A percentile compares a stretch with the other conserved stretches of the same genome.
These are phyloP conservation scores for Trematocara nigrifrons DNA, from an alignment of 2,113 vertebrate species.

Conservation along the genomic window DNA sequence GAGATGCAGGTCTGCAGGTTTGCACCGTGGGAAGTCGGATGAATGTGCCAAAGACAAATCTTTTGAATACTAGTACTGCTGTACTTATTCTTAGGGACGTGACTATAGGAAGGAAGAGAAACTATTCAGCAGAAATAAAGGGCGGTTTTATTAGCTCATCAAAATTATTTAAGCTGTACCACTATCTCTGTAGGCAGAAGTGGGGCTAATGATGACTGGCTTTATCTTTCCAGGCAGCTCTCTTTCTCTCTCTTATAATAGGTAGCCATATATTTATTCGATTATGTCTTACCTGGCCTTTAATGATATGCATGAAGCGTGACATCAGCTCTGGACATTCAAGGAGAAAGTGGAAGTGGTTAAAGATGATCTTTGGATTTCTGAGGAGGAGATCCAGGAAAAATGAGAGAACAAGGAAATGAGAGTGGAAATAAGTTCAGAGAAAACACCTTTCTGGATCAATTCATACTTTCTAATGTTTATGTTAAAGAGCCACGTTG, in stretches of 20 bases:
- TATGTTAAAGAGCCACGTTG: background rate
- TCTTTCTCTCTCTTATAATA: background rate
- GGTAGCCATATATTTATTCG: background rate
- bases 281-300: constrained; percentile 85
- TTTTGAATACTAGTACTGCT: background rate
- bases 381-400: constrained; percentile 51
- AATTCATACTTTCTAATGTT: background rate
- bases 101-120: background rate
- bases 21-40: background rate
- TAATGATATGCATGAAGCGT: constrained; percentile 99
- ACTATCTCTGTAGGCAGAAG: background rate
- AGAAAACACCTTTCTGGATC: background rate
- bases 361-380: constrained; percentile 98
- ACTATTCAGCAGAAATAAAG: background rate
- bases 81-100: rapidly evolving
- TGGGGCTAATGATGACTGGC: background rate
- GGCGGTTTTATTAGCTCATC: background rate
- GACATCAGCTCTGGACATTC: constrained; percentile 99
- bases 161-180: background rate
- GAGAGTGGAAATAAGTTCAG: background rate
- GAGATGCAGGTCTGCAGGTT: background rate
- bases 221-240: background rate
- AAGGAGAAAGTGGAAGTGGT: constrained; percentile 97
- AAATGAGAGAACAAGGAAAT: background rate
- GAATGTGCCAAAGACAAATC: background rate